These are phyloP conservation scores for Nanorana parkeri DNA, from an alignment of 2,113 vertebrate genomes.

Conservation along the genomic window DNA sequence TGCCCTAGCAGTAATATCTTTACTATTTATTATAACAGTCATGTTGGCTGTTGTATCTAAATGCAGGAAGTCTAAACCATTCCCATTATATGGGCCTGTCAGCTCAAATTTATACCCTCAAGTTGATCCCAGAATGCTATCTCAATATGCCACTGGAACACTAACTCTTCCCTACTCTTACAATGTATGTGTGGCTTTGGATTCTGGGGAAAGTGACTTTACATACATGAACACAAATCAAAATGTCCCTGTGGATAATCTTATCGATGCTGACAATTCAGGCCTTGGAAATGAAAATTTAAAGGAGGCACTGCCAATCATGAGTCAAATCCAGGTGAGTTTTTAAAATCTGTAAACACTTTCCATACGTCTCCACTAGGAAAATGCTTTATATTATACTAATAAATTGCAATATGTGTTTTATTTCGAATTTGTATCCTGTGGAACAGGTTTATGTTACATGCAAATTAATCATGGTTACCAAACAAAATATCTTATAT, in stretches of 20 bases:
- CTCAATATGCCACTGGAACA: constrained; percentile 16
- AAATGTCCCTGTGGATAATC: constrained; percentile 13
- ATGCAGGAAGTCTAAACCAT: constrained; percentile 10
- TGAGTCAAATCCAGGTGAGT: constrained; percentile 2
- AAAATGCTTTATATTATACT: not conserved
- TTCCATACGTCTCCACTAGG: not conserved
- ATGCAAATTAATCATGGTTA: too few relatives aligned
- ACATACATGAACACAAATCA: constrained; percentile 10
- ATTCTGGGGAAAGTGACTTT: constrained; percentile 25
- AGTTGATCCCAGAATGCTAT: constrained; percentile 8
- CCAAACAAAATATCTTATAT: too few relatives aligned
- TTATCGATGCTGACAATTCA: constrained; percentile 31
- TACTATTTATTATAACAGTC: constrained; percentile 20
- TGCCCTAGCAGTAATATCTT: constrained; percentile 17
- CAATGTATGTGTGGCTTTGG: constrained; percentile 28
- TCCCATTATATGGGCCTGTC: not conserved
- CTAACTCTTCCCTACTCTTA: constrained; percentile 24
- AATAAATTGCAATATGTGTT: too few relatives aligned
- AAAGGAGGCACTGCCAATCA: not conserved
- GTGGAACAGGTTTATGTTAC: too few relatives aligned
- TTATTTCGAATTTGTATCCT: too few relatives aligned
- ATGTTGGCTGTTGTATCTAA: constrained; percentile 12
- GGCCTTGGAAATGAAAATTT: constrained; percentile 23
- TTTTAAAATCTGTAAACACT: not conserved
- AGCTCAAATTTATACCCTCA: constrained; percentile 8